These are phyloP conservation scores for Pelmatolapia mariae DNA, from an alignment of 2,113 vertebrate genomes.

Conservation along the genomic window DNA sequence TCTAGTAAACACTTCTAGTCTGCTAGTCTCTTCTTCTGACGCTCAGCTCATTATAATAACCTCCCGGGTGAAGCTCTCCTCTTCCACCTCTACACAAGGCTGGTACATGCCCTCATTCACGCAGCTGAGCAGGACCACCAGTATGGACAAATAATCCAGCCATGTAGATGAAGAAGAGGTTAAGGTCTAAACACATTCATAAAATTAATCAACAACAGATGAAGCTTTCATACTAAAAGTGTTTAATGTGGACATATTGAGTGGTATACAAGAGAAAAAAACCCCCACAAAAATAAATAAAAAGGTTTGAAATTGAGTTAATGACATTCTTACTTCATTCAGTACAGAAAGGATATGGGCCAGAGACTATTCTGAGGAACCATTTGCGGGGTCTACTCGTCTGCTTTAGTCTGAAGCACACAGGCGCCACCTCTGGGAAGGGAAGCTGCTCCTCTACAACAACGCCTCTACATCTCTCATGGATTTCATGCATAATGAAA, in stretches of 20 bases:
- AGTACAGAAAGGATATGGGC: not conserved
- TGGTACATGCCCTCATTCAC: not conserved
- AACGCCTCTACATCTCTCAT: not conserved
- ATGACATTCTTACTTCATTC: not conserved
- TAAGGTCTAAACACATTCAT: not conserved
- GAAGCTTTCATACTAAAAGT: not conserved
- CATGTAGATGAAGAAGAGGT: not conserved
- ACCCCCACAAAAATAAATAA: accelerated
- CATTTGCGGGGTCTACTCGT: not conserved
- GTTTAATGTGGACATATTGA: not conserved
- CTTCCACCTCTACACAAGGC: not conserved
- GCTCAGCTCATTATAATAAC: not conserved
- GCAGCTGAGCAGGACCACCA: not conserved
- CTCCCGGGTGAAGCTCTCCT: not conserved
- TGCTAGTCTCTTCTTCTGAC: not conserved
- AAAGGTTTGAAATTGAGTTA: not conserved
- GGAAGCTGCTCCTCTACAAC: not conserved
- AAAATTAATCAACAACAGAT: not conserved
- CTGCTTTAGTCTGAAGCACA: not conserved
- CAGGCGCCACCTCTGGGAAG: not conserved
- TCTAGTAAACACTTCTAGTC: not conserved
- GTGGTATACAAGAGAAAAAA: not conserved
- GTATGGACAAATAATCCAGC: not conserved
- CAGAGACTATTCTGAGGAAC: not conserved
- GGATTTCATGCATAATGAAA: not conserved